Conservation (phyloP, 2,888 invertebrate genomes). For the Chaetogeoica ovagalla region DNA sequence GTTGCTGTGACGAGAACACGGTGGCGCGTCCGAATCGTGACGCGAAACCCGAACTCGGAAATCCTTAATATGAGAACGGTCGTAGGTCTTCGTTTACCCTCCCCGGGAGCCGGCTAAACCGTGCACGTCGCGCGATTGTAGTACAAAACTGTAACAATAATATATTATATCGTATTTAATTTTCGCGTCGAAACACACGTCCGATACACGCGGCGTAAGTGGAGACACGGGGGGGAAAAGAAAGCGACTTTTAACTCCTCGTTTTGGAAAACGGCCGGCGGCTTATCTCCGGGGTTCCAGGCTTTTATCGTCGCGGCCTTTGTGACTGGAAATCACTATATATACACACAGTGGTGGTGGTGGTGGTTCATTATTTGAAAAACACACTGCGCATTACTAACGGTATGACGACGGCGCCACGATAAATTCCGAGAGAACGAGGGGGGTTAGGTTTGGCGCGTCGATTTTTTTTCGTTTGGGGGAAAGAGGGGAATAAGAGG, state of each 20-base stretch:
- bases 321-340: slow-evolving; percentile 25
- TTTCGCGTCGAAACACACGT: neutral
- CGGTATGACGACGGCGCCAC: slow-evolving; percentile 46
- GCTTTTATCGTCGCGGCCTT: slow-evolving; percentile 41
- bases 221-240: neutral
- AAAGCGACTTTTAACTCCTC: neutral
- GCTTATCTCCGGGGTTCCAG: slow-evolving; percentile 50
- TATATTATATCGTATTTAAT: slow-evolving; percentile 20
- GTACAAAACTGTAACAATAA: no score
- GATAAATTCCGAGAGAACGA: slow-evolving; percentile 45
- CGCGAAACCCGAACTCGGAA: slow-evolving; percentile 42
- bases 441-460: no score
- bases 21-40: neutral
- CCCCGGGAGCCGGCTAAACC: no score
- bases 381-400: slow-evolving; percentile 33
- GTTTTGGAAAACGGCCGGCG: neutral
- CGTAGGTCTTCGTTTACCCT: slow-evolving; percentile 41
- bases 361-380: slow-evolving; percentile 47
- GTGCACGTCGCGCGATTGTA: no score
- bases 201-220: no score
- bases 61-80: slow-evolving; percentile 47
- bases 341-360: no score
- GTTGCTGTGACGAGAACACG: no score
- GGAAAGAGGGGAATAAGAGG: neutral
- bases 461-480: no score